phyloP scores from a whole-genome alignment of 2,797 vertebrate genomes.

The Pteronotus mesoamericanus region DNA sequence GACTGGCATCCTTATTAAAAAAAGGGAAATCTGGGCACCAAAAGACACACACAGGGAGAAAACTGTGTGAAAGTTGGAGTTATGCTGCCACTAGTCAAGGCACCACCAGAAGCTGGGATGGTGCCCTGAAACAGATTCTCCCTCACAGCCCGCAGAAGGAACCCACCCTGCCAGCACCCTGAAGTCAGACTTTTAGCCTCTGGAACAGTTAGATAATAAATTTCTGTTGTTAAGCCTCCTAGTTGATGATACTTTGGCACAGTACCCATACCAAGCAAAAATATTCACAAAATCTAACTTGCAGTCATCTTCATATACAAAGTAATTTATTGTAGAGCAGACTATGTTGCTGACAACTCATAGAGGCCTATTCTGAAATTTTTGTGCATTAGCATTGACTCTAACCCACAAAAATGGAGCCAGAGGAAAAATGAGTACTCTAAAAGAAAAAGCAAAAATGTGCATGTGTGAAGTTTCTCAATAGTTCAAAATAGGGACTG shows the following conservation, averaged over 20 bases:
- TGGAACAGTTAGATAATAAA: background rate
- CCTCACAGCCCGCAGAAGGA: too few species aligned
- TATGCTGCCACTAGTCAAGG: background rate
- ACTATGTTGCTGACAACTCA: background rate
- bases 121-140: background rate
- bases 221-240: background rate
- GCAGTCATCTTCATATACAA: background rate
- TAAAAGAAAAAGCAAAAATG: background rate
- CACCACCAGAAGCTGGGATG: background rate
- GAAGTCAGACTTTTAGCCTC: too few species aligned
- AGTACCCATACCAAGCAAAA: background rate
- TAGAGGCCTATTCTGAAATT: background rate
- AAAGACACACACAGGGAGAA: background rate
- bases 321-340: background rate
- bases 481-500: background rate
- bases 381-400: background rate
- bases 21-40: background rate
- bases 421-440: background rate
- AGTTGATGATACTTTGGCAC: background rate
- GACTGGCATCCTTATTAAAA: background rate
- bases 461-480: background rate
- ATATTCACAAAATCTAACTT: background rate
- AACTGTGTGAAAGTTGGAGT: background rate
- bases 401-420: background rate
- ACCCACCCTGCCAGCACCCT: too few species aligned